These are phyloP conservation scores for Brachionus koreanus DNA, from an alignment of 1,140 invertebrate species.

Conservation along the genomic window DNA sequence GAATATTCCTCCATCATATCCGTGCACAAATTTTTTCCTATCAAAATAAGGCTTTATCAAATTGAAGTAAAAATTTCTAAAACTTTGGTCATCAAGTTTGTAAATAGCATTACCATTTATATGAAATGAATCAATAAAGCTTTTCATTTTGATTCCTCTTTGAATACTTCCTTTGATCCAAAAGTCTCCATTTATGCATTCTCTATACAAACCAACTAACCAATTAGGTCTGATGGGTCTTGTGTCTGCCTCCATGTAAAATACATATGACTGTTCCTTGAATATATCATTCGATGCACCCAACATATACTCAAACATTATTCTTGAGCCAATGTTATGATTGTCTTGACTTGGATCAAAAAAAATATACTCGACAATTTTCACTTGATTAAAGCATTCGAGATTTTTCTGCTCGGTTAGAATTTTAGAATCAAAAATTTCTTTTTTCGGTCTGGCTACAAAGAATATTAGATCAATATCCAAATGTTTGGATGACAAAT, in stretches of 20 bases:
- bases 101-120: slow-evolving; percentile 34
- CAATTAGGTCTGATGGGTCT: slow-evolving; percentile 3
- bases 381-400: neutral
- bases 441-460: neutral
- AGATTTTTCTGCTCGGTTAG: neutral
- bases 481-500: neutral
- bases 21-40: neutral
- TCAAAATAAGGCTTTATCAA: neutral
- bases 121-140: neutral
- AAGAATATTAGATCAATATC: neutral
- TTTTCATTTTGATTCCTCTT: neutral
- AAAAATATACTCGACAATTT: slow-evolving; percentile 1
- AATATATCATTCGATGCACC: neutral
- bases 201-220: neutral
- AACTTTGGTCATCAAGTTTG: neutral
- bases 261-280: neutral
- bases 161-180: slow-evolving; percentile 18
- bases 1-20: neutral
- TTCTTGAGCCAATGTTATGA: neutral
- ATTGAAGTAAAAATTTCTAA: slow-evolving; percentile 17
- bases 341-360: neutral
- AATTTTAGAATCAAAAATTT: neutral
- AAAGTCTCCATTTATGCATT: neutral
- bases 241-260: slow-evolving; percentile 23
- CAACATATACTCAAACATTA: slow-evolving; percentile 27